Conservation (phyloP, 2,113 vertebrate genomes). For the Rhinichthys klamathensis region DNA sequence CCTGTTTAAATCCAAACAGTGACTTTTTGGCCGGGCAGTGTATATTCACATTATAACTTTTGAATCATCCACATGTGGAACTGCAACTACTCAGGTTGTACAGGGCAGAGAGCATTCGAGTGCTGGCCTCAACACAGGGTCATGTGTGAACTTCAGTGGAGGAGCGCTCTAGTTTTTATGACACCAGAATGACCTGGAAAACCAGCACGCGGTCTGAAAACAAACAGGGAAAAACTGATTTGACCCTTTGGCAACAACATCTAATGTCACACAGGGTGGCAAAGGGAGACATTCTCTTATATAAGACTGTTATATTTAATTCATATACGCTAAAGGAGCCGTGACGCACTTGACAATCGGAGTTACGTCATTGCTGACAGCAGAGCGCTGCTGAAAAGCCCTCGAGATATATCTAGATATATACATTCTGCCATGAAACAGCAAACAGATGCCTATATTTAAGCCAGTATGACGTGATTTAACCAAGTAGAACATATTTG, state of each 20-base stretch:
- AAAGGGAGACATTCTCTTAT: constrained; percentile 18
- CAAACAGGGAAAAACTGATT: constrained; percentile 15
- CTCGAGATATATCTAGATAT: neutral
- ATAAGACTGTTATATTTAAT: constrained; percentile 17
- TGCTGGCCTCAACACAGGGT: constrained; percentile 19
- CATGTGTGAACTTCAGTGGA: neutral
- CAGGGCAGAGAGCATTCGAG: neutral
- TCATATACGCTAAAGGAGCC: neutral
- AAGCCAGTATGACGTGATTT: neutral
- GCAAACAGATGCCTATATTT: neutral
- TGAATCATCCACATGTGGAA: neutral
- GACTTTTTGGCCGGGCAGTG: too few relatives aligned
- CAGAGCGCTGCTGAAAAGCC: constrained; percentile 4
- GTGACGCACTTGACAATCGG: constrained; percentile 11
- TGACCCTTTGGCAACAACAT: constrained; percentile 23
- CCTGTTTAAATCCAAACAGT: too few relatives aligned
- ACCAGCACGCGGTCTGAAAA: constrained; percentile 23
- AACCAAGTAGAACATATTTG: neutral
- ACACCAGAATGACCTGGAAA: constrained; percentile 31
- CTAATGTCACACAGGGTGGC: constrained; percentile 29
- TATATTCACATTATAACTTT: neutral
- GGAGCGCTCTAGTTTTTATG: constrained; percentile 12
- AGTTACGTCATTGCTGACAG: neutral
- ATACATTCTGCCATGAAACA: neutral
- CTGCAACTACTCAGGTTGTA: neutral